Evolutionary conservation across 1,140 invertebrate genomes (phyloP).

Genomic region (Psilanteris sp.): DNA sequence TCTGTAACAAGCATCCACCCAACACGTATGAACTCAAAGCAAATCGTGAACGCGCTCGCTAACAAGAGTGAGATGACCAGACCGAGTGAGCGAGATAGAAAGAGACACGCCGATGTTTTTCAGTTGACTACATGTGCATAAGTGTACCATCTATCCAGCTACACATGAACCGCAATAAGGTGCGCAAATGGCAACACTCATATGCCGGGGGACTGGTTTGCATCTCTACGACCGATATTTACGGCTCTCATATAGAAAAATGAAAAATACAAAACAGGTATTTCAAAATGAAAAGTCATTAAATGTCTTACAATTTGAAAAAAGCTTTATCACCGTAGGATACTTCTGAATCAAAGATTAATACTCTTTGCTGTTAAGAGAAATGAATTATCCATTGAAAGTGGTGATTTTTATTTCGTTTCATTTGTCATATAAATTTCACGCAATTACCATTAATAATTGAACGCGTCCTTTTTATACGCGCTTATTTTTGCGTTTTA

Average conservation of each 20-base stretch:
- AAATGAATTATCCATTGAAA: slow-evolving; percentile 40
- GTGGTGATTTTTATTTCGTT: slow-evolving; percentile 23
- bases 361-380: slow-evolving; percentile 16
- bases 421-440: slow-evolving; percentile 37
- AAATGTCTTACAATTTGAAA: slow-evolving; percentile 46
- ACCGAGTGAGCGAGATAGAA: no score
- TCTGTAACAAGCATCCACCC: slow-evolving; percentile 25
- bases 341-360: slow-evolving; percentile 21
- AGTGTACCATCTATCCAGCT: slow-evolving; percentile 45
- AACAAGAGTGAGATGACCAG: no score
- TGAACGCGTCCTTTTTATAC: slow-evolving; percentile 3
- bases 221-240: slow-evolving; percentile 50
- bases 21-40: slow-evolving; percentile 28
- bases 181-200: slow-evolving; percentile 59
- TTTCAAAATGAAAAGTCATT: slow-evolving; percentile 53
- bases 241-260: slow-evolving; percentile 42
- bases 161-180: slow-evolving; percentile 38
- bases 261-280: slow-evolving; percentile 53
- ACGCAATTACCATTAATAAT: slow-evolving; percentile 33
- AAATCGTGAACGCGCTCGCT: slow-evolving; percentile 47
- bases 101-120: slow-evolving; percentile 59
- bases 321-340: slow-evolving; percentile 36
- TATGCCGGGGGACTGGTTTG: slow-evolving; percentile 57
- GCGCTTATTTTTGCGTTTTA: background rate
- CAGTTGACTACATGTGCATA: slow-evolving; percentile 48